Percentiles rank a stretch among this genome's conserved stretches.
phyloP scores from a whole-genome alignment of 1,140 invertebrate species.

The Pristionchus pacificus region DNA sequence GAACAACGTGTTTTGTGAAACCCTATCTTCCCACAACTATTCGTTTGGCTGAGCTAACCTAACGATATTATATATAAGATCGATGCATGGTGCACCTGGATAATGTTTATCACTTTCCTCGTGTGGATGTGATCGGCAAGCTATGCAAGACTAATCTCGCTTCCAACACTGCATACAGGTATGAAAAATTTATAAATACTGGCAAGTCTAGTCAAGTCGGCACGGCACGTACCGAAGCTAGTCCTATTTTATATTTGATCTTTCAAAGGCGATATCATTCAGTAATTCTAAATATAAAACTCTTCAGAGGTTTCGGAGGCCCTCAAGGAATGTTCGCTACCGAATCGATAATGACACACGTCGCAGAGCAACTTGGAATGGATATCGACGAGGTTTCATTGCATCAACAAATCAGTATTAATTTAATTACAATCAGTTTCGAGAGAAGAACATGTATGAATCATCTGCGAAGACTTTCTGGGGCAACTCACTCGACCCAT shows the following conservation, averaged over 20 bases:
- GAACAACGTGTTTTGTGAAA: no score
- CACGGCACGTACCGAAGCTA: no score
- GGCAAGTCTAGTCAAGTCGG: no score
- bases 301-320: slow-evolving; percentile 71
- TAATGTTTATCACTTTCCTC: slow-evolving; percentile 52
- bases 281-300: no score
- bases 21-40: no score
- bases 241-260: no score
- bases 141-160: slow-evolving; percentile 52
- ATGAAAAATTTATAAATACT: background rate
- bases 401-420: slow-evolving; percentile 4
- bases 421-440: slow-evolving; percentile 60
- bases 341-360: slow-evolving; percentile 73
- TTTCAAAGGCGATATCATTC: slow-evolving; percentile 4
- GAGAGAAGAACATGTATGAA: slow-evolving; percentile 74
- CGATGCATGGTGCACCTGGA: slow-evolving; percentile 49
- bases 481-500: slow-evolving; percentile 71
- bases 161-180: slow-evolving; percentile 78
- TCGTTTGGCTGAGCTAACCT: no score
- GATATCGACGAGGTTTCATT: slow-evolving; percentile 65
- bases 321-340: slow-evolving; percentile 81
- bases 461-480: slow-evolving; percentile 76
- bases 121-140: slow-evolving; percentile 43
- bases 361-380: slow-evolving; percentile 70
- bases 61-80: slow-evolving; percentile 33